phyloP scores from a whole-genome alignment of 1,140 invertebrate species.

The Zaprionus ornatus region DNA sequence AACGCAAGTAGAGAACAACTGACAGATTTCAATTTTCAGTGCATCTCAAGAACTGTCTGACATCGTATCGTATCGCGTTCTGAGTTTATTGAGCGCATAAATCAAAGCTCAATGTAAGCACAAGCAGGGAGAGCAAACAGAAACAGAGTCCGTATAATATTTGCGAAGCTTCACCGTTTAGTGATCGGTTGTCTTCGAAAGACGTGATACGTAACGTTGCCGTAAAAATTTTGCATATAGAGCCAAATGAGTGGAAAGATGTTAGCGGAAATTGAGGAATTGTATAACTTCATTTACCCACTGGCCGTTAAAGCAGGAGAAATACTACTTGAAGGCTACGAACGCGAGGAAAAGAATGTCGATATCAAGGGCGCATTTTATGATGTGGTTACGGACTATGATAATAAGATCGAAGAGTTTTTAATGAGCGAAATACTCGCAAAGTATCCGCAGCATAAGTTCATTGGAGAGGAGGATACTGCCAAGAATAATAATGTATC shows the following conservation, averaged over 20 bases:
- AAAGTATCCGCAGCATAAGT: conserved; percentile 91
- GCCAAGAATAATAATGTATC: conserved; percentile 86
- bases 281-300: conserved; percentile 86
- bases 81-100: conserved; percentile 35
- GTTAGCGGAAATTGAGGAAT: conserved; percentile 85
- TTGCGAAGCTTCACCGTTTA: conserved; percentile 25
- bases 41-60: conserved; percentile 24
- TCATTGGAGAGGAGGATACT: conserved; percentile 93
- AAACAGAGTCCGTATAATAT: not conserved
- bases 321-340: conserved; percentile 84
- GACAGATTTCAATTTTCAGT: conserved; percentile 51
- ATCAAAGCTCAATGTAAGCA: conserved; percentile 41
- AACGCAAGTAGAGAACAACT: conserved; percentile 14
- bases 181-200: conserved; percentile 50
- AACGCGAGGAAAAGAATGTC: conserved; percentile 84
- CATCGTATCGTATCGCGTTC: conserved; percentile 17
- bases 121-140: conserved; percentile 10
- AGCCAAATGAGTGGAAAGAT: conserved; percentile 37
- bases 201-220: conserved; percentile 27
- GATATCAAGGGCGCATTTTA: conserved; percentile 87
- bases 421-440: conserved; percentile 87
- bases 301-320: conserved; percentile 71
- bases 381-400: conserved; percentile 93
- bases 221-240: conserved; percentile 22
- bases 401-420: conserved; percentile 91